Conservation (phyloP, 2,113 vertebrate genomes). For the Chaetura pelagica region DNA sequence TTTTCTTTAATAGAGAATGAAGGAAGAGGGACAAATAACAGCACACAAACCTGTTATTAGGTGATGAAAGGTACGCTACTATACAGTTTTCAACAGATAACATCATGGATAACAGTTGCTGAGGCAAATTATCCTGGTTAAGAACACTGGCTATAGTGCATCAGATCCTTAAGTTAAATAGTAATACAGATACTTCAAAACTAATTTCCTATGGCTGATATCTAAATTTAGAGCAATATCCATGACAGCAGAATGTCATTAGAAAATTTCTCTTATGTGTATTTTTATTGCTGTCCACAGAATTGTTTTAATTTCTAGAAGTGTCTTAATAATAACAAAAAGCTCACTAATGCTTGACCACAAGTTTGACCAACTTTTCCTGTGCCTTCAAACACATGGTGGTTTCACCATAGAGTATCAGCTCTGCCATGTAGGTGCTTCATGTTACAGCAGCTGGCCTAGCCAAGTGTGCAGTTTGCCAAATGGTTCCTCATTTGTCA, state of each 20-base stretch:
- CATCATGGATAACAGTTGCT: not conserved
- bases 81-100: not conserved
- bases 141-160: not conserved
- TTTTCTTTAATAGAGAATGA: not conserved
- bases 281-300: not conserved
- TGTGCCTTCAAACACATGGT: no score
- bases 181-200: not conserved
- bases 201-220: not conserved
- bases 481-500: not conserved
- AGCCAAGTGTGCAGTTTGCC: not conserved
- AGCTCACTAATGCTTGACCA: not conserved
- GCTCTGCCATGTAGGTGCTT: not conserved
- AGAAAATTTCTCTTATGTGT: not conserved
- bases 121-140: no score
- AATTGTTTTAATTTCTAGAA: not conserved
- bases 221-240: not conserved
- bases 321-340: not conserved
- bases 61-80: not conserved
- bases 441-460: not conserved
- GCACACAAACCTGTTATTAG: not conserved
- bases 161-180: not conserved
- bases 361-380: not conserved
- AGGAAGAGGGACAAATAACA: not conserved
- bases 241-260: not conserved
- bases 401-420: not conserved